phyloP scores from a whole-genome alignment of 2,113 vertebrate genomes.

The Podilymbus podiceps region DNA sequence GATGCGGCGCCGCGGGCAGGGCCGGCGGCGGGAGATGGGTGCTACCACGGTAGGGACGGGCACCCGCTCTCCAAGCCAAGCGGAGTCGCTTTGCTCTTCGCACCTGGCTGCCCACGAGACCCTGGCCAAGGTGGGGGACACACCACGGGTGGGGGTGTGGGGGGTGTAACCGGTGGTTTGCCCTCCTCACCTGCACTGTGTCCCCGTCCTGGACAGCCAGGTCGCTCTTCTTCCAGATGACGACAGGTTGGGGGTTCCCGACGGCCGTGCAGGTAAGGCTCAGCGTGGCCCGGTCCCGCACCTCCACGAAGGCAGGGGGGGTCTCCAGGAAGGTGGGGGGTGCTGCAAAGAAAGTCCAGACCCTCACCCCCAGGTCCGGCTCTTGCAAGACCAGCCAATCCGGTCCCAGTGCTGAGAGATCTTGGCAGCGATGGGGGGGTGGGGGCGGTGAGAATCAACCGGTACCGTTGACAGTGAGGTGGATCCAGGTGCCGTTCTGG shows the following conservation, averaged over 20 bases:
- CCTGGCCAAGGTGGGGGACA: fast-evolving
- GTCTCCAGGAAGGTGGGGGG: conserved; percentile 88
- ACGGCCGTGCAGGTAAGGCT: conserved; percentile 85
- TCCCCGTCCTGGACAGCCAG: conserved; percentile 75
- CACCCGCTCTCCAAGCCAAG: background rate
- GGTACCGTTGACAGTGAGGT: conserved; percentile 86
- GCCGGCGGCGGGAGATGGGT: background rate
- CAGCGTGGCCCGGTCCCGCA: conserved; percentile 79
- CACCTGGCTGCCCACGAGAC: no score
- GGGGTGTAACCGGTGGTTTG: fast-evolving
- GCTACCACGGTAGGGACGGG: fast-evolving
- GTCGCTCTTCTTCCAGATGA: conserved; percentile 87
- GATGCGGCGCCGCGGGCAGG: fast-evolving
- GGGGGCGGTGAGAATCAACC: no score
- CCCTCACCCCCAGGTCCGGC: background rate
- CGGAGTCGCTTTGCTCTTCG: background rate
- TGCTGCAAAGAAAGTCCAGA: conserved; percentile 67
- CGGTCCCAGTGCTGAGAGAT: background rate
- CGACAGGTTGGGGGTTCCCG: conserved; percentile 87
- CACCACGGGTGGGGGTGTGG: fast-evolving
- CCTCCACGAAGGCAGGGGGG: conserved; percentile 86
- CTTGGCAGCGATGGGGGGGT: no score
- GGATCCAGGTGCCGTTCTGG: conserved; percentile 94
- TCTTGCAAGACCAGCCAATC: background rate
- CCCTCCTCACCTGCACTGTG: conserved; percentile 77